Conservation (phyloP, 64 coral and sea anemone genomes). For the Actinia equina region DNA sequence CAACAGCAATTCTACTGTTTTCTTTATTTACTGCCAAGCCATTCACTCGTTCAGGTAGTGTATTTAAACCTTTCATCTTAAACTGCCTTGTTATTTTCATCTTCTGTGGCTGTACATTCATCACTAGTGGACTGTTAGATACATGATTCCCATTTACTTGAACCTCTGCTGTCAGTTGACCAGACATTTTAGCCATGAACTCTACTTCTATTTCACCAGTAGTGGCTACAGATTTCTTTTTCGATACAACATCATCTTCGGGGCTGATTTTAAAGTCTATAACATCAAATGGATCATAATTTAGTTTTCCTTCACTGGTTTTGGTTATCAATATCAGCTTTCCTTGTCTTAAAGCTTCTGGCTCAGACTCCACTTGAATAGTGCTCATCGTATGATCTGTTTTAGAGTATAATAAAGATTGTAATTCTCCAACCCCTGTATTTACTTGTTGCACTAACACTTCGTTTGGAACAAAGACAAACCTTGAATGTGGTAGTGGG, state of each 20-base stretch:
- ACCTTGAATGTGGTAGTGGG: background rate
- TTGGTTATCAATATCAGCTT: background rate
- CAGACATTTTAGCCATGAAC: conserved; percentile 3
- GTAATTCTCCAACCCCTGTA: background rate
- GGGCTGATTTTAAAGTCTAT: background rate
- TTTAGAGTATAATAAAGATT: background rate
- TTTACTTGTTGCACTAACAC: background rate
- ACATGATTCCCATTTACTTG: conserved; percentile 1
- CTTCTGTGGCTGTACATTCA: background rate
- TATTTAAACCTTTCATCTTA: background rate
- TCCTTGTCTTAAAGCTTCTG: background rate
- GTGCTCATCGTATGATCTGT: background rate
- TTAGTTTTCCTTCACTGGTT: background rate
- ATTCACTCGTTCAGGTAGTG: background rate
- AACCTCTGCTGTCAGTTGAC: conserved; percentile 4
- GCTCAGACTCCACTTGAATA: background rate
- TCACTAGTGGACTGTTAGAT: background rate
- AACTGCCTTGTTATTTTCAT: background rate
- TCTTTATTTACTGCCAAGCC: background rate
- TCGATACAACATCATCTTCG: background rate
- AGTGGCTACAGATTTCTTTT: background rate
- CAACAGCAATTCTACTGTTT: background rate
- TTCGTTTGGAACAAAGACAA: background rate
- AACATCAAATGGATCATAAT: background rate
- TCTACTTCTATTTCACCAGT: background rate